A percentile compares a stretch with the other conserved stretches of the same genome.
Evolutionary conservation across 2,888 invertebrate species (phyloP).

Genomic region (Adelognathus sp.): DNA sequence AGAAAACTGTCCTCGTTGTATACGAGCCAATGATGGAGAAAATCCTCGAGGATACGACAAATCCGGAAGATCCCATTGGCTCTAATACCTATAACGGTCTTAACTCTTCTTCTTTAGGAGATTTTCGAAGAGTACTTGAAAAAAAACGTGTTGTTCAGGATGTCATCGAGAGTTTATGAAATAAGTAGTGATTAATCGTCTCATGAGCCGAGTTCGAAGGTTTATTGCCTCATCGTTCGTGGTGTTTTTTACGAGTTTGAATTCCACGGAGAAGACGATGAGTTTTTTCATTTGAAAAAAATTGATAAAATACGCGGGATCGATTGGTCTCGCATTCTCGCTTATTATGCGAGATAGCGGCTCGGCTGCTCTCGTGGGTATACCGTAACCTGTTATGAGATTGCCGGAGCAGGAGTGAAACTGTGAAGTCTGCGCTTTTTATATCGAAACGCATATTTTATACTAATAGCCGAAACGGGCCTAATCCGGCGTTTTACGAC

Average conservation of each 20-base stretch:
- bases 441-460: conserved; percentile 71
- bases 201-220: not conserved
- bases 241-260: conserved; percentile 1
- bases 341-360: conserved; percentile 32
- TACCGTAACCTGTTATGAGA: conserved; percentile 59
- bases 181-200: not conserved
- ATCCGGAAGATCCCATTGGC: conserved; percentile 64
- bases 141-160: not conserved
- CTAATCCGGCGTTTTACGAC: conserved; percentile 75
- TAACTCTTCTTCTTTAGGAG: not conserved
- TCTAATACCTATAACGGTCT: not conserved
- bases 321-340: conserved; percentile 48
- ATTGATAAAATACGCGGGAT: conserved; percentile 40
- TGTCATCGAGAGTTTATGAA: not conserved
- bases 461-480: conserved; percentile 73
- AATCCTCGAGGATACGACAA: conserved; percentile 14
- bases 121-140: not conserved
- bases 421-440: conserved; percentile 46
- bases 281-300: conserved; percentile 43
- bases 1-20: conserved; percentile 42
- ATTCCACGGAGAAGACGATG: conserved; percentile 32
- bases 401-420: conserved; percentile 16
- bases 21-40: conserved; percentile 67
- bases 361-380: not conserved
- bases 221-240: not conserved